Evolutionary conservation across 2,888 invertebrate species (phyloP).

Genomic region (Isotomurus palustris): DNA sequence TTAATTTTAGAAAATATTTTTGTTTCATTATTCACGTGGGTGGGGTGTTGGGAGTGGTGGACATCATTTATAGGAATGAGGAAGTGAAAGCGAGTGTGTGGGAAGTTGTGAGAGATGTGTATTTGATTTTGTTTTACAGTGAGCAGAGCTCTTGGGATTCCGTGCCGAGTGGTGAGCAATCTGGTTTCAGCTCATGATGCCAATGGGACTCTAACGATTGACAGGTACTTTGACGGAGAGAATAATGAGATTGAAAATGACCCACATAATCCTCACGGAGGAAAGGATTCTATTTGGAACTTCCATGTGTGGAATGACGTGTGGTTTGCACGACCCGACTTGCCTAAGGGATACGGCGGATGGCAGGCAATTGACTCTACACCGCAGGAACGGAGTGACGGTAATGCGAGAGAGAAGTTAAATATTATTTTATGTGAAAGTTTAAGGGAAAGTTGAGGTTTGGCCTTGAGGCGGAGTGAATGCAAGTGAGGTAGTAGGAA

Average conservation of each 20-base stretch:
- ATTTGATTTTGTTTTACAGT: too few species aligned
- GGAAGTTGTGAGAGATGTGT: too few species aligned
- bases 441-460: too few species aligned
- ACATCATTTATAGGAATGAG: too few species aligned
- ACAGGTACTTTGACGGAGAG: conserved; percentile 65
- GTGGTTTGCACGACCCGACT: conserved; percentile 77
- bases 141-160: conserved; percentile 70
- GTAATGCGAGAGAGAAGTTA: conserved; percentile 45
- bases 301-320: conserved; percentile 86
- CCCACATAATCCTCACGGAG: conserved; percentile 62
- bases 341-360: conserved; percentile 67
- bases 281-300: conserved; percentile 75
- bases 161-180: conserved; percentile 76
- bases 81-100: too few species aligned
- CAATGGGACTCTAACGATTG: conserved; percentile 70
- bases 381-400: conserved; percentile 71
- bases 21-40: too few species aligned
- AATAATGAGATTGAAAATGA: conserved; percentile 64
- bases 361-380: conserved; percentile 87
- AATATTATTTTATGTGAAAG: too few species aligned
- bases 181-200: conserved; percentile 80
- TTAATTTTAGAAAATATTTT: too few species aligned
- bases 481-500: too few species aligned
- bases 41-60: too few species aligned
- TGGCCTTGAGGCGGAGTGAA: too few species aligned